Conservation (phyloP, 2,797 vertebrate species). For the Cyprinella venusta region DNA sequence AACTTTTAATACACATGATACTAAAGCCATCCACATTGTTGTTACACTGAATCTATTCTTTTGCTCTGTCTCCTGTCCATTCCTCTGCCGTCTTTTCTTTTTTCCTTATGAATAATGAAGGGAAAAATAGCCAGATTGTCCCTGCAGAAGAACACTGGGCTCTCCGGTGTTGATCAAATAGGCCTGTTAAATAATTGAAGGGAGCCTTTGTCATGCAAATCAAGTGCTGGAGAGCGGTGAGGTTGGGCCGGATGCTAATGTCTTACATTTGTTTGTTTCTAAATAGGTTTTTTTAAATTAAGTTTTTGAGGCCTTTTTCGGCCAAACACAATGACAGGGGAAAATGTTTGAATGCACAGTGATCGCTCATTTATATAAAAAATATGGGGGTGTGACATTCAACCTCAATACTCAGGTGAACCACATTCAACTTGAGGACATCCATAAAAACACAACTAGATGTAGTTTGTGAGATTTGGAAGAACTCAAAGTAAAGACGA, state of each 20-base stretch:
- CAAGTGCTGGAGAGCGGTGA: conserved; percentile 57
- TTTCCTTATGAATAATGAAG: conserved; percentile 73
- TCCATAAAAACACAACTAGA: conserved; percentile 4
- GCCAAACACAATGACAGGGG: conserved; percentile 17
- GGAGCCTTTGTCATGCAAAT: conserved; percentile 82
- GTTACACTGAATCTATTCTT: conserved; percentile 52
- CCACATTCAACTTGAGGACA: not conserved
- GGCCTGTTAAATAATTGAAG: conserved; percentile 81
- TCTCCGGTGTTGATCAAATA: conserved; percentile 83
- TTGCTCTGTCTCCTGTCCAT: conserved; percentile 27
- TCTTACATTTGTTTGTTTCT: conserved; percentile 49
- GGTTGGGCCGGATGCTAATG: conserved; percentile 47
- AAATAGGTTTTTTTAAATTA: conserved; percentile 38
- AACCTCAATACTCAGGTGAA: not conserved
- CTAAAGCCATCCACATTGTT: conserved; percentile 53
- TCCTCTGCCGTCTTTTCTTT: conserved; percentile 41
- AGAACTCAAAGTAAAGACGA: conserved; percentile 42
- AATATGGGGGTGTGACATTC: not conserved
- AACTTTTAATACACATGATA: conserved; percentile 61
- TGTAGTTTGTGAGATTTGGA: conserved; percentile 36
- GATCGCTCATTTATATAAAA: not conserved
- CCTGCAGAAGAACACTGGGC: conserved; percentile 75
- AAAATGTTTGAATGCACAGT: not conserved
- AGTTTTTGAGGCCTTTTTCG: conserved; percentile 27
- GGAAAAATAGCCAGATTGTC: conserved; percentile 73